Percentiles rank a stretch among this genome's conserved stretches.
These are phyloP conservation scores for Lasioglossum vierecki DNA, from an alignment of 2,888 invertebrate genomes.

Conservation along the genomic window DNA sequence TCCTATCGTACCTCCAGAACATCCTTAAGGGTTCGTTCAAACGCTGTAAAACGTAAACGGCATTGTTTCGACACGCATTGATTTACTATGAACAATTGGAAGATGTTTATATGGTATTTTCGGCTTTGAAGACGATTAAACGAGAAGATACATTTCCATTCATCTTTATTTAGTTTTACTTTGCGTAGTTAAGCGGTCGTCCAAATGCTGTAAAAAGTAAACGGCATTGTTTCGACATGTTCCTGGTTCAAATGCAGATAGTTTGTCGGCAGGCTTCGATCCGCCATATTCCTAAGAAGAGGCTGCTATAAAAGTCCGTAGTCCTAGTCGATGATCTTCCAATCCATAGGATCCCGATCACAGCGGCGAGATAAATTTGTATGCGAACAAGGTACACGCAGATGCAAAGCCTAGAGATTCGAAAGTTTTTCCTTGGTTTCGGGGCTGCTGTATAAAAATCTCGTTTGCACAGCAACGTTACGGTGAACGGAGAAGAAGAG, in stretches of 20 bases:
- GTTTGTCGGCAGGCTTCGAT: constrained; percentile 16
- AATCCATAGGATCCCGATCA: constrained; percentile 40
- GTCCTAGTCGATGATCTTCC: constrained; percentile 36
- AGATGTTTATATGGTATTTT: too few species aligned
- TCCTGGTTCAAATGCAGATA: not conserved
- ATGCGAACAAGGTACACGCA: constrained; percentile 40
- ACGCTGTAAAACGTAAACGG: not conserved
- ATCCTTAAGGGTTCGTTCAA: not conserved
- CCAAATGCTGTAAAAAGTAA: not conserved
- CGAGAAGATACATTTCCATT: not conserved
- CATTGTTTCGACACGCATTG: too few species aligned
- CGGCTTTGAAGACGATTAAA: too few species aligned
- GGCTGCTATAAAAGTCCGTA: constrained; percentile 35
- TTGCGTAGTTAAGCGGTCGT: not conserved
- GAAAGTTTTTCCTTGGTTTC: constrained; percentile 53
- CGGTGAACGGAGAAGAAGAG: constrained; percentile 2
- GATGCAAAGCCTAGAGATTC: constrained; percentile 53
- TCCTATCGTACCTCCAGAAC: too few species aligned
- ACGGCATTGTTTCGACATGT: not conserved
- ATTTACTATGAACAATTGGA: too few species aligned
- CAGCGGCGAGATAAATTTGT: constrained; percentile 49
- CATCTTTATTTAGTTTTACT: not conserved
- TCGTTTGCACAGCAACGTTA: constrained; percentile 53
- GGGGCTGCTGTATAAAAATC: constrained; percentile 64
- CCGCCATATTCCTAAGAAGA: constrained; percentile 9